These are phyloP conservation scores for Rhynchotus rufescens DNA, from an alignment of 2,797 vertebrate species.

Conservation along the genomic window DNA sequence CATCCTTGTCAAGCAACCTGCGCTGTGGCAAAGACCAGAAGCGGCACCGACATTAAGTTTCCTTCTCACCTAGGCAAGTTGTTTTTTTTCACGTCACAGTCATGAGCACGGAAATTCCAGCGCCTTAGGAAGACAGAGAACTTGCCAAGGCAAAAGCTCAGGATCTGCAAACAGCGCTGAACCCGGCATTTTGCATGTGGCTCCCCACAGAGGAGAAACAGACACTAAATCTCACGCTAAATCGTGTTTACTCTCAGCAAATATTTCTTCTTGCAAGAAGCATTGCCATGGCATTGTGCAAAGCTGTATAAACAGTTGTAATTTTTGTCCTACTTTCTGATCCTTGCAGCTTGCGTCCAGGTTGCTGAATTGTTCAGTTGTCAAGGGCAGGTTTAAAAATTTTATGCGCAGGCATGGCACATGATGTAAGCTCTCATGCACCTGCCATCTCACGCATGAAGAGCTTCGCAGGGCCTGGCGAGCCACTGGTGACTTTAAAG, in stretches of 20 bases:
- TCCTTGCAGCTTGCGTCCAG: conserved; percentile 52
- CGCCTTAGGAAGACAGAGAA: background rate
- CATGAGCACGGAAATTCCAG: background rate
- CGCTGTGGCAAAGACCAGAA: background rate
- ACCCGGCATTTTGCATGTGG: background rate
- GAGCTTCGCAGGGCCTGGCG: conserved; percentile 27
- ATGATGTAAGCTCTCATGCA: conserved; percentile 67
- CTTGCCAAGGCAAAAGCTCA: background rate
- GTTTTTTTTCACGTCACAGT: background rate
- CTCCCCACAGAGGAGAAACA: conserved; percentile 30
- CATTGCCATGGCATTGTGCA: conserved; percentile 32
- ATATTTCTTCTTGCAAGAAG: conserved; percentile 39
- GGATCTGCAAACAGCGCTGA: background rate
- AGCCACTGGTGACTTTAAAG: conserved; percentile 42
- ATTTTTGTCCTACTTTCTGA: conserved; percentile 68
- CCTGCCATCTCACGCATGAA: conserved; percentile 64
- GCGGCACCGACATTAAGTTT: background rate
- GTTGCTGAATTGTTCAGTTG: conserved; percentile 63
- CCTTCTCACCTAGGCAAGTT: background rate
- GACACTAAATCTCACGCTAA: conserved; percentile 35
- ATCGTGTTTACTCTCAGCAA: conserved; percentile 55
- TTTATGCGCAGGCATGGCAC: conserved; percentile 57
- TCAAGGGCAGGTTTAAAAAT: conserved; percentile 73
- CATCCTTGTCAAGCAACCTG: background rate
- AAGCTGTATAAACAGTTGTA: conserved; percentile 59